Evolutionary conservation across 2,888 invertebrate species (phyloP).

Genomic region (Galerucella nymphaeae): DNA sequence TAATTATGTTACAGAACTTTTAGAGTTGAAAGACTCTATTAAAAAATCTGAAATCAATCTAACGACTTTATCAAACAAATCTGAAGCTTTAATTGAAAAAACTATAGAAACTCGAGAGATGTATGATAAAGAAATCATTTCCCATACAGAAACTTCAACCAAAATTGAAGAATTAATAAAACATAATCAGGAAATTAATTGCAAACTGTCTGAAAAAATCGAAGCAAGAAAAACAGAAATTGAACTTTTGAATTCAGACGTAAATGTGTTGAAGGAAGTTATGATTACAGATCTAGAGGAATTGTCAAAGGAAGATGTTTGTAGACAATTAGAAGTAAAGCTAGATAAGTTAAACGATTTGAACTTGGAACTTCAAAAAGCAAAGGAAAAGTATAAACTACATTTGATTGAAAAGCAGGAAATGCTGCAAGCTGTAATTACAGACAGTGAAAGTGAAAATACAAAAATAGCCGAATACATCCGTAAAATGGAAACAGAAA

Average conservation of each 20-base stretch:
- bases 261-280: not conserved
- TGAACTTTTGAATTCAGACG: not conserved
- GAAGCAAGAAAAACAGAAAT: not conserved
- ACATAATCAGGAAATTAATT: not conserved
- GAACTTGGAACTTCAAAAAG: not conserved
- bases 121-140: not conserved
- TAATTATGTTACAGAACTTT: not conserved
- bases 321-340: not conserved
- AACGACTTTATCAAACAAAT: not conserved
- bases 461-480: not conserved
- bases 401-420: not conserved
- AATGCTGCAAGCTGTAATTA: not conserved
- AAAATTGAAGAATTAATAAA: not conserved
- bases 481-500: not conserved
- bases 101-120: not conserved
- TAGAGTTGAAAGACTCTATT: not conserved
- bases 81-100: not conserved
- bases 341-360: not conserved
- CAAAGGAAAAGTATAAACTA: not conserved
- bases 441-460: not conserved
- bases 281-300: not conserved
- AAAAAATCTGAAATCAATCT: not conserved
- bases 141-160: not conserved
- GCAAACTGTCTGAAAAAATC: not conserved
- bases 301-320: not conserved